Percentiles rank a stretch among this genome's conserved stretches.
phyloP scores from a whole-genome alignment of 2,888 invertebrate species.

The Apodemia zela region DNA sequence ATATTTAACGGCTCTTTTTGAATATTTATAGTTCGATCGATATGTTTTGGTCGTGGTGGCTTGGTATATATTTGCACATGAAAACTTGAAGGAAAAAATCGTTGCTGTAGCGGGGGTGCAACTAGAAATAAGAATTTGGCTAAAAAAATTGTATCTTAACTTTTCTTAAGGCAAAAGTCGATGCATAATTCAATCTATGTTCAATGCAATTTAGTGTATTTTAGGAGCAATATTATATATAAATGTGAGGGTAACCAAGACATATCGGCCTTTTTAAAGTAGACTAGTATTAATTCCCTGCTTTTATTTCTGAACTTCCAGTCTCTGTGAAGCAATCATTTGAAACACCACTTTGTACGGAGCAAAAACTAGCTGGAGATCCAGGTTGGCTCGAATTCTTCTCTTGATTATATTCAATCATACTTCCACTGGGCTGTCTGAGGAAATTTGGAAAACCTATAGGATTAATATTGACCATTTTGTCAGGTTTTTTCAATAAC shows the following conservation, averaged over 20 bases:
- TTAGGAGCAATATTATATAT: not conserved
- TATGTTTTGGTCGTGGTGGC: too few relatives aligned
- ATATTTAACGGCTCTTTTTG: conserved; percentile 1
- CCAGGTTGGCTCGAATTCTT: conserved; percentile 62
- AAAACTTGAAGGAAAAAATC: too few relatives aligned
- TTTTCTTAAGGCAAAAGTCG: too few relatives aligned
- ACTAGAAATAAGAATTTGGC: too few relatives aligned
- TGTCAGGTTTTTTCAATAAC: conserved; percentile 89
- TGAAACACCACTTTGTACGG: conserved; percentile 61
- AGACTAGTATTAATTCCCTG: conserved; percentile 49
- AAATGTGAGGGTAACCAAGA: not conserved
- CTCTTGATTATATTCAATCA: conserved; percentile 66
- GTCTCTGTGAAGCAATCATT: conserved; percentile 67
- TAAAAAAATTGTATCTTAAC: too few relatives aligned
- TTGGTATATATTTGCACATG: too few relatives aligned
- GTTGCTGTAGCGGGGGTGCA: too few relatives aligned
- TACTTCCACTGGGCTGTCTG: conserved; percentile 80
- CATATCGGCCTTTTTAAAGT: not conserved
- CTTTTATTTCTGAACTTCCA: conserved; percentile 61
- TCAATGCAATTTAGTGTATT: too few relatives aligned
- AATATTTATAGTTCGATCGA: not conserved
- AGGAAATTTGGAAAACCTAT: conserved; percentile 67
- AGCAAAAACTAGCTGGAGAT: conserved; percentile 70
- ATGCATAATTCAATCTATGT: too few relatives aligned
- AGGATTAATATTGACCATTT: conserved; percentile 66